Evolutionary conservation across 2,888 invertebrate species (phyloP).

Genomic region (Plebejus argus): DNA sequence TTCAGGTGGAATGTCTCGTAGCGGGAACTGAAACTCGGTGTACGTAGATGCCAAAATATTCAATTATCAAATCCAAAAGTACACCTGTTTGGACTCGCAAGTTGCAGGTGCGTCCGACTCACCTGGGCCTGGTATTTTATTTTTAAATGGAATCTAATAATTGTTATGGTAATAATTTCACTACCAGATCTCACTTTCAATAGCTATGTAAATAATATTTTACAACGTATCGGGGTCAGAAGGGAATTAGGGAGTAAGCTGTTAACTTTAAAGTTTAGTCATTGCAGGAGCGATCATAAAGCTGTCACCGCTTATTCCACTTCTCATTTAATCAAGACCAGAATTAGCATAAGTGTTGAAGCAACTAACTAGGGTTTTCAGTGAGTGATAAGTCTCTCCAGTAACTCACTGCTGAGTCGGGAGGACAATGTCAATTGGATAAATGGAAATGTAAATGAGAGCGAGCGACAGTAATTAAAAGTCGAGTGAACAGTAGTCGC

Average conservation of each 20-base stretch:
- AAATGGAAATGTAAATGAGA: conserved; percentile 26
- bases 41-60: conserved; percentile 13
- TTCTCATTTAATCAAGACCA: not conserved
- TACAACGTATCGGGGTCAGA: not conserved
- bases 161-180: conserved; percentile 16
- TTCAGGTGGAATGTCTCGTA: conserved; percentile 43
- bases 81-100: conserved; percentile 17
- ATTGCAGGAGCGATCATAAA: not conserved
- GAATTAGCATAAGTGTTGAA: not conserved
- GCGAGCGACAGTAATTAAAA: conserved; percentile 26
- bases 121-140: conserved; percentile 10
- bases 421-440: conserved; percentile 19
- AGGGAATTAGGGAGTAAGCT: not conserved
- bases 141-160: conserved; percentile 17
- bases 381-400: not conserved
- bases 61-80: not conserved
- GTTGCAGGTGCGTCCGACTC: conserved; percentile 5
- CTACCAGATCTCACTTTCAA: not conserved
- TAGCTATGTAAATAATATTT: conserved; percentile 9
- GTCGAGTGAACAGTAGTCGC: conserved; percentile 30
- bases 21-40: conserved; percentile 34
- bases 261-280: not conserved
- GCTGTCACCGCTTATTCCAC: not conserved
- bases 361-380: not conserved
- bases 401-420: not conserved